Base-by-base conservation (phyloP, 2,797 vertebrate species). In the Coccyzus lansbergi region DNA sequence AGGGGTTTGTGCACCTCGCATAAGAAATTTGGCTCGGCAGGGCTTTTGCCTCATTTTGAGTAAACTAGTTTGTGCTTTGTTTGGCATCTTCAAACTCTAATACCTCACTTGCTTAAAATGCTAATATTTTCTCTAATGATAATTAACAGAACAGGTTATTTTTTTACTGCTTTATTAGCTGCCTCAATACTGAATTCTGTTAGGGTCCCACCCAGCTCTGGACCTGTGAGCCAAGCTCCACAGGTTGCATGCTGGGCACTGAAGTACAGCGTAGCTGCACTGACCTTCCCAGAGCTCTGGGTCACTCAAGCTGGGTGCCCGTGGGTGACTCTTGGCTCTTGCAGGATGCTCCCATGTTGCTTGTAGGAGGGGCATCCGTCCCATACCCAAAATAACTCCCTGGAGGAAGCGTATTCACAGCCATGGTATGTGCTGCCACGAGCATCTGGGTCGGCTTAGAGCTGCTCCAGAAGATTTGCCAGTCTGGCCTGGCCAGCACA, bases 371-470 rank as follows among this genome's bases (percentile, higher is more conserved):
- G 26, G 74, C 22, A 14, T 26, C 36, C 7, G 2, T 60, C 77
- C 75, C 44, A 63, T 69, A 68, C 28, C 52, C 51, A 51, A 34
- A 86, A 55, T 72, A 65, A 40, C 48, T 58, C 53, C 69, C 72
- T 71, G n/a, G 72, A 91, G 85, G 76, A 90, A 65, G 52, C 36
- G n/a, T 6, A 3, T 69, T 93, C 90, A 81, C 28, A 67, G 76
- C 62, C 6, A 0, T 55, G 65, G 25, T 59, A 42, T 49, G 76
- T 76, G 44, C 38, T 72, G 58, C 55, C 1, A 34, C 3, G 3
- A 46, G 38, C 59, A 15, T 49, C 62, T 64, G 26, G 10, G 42
- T 25, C 0, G 0, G 33, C 69, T 81, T 0, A 0, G 36, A 68
- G 25, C 72, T 78, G 40, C 55, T 83, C 20, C 56, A 31, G 52